phyloP scores from a whole-genome alignment of 1,140 invertebrate genomes.

The Drusus annulatus region DNA sequence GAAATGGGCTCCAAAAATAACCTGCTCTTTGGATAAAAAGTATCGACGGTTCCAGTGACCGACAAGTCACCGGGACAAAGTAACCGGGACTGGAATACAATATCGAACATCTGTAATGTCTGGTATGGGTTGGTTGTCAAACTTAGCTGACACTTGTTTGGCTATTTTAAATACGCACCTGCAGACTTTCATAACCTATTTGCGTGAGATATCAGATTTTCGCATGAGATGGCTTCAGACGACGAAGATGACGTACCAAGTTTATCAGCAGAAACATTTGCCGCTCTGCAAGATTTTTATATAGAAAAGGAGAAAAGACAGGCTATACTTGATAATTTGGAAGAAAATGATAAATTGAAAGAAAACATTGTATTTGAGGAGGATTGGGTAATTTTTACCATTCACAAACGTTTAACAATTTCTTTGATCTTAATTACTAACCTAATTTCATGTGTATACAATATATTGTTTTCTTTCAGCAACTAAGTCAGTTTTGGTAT shows the following conservation, averaged over 20 bases:
- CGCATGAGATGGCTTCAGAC: background rate
- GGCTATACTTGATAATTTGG: constrained; percentile 69
- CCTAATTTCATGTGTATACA: background rate
- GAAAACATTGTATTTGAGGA: constrained; percentile 80
- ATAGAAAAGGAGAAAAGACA: constrained; percentile 78
- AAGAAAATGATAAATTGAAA: constrained; percentile 66
- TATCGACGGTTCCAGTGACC: too few relatives aligned
- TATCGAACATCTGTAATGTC: too few relatives aligned
- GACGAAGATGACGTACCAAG: constrained; percentile 78
- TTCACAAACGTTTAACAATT: too few relatives aligned
- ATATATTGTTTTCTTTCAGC: constrained; percentile 72
- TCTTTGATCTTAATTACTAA: constrained; percentile 20
- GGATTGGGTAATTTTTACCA: constrained; percentile 81
- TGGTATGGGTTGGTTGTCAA: too few relatives aligned
- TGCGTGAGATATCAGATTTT: background rate
- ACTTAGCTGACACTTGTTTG: background rate
- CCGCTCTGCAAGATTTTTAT: constrained; percentile 88
- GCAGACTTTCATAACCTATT: background rate
- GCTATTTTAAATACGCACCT: background rate
- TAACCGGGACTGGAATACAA: too few relatives aligned
- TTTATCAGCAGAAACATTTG: constrained; percentile 82
- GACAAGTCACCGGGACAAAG: too few relatives aligned
- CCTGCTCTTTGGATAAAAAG: too few relatives aligned
- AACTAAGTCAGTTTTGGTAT: constrained; percentile 98
- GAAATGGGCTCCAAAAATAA: too few relatives aligned